phyloP scores from a whole-genome alignment of 2,113 vertebrate genomes.

The Ophiodon elongatus region DNA sequence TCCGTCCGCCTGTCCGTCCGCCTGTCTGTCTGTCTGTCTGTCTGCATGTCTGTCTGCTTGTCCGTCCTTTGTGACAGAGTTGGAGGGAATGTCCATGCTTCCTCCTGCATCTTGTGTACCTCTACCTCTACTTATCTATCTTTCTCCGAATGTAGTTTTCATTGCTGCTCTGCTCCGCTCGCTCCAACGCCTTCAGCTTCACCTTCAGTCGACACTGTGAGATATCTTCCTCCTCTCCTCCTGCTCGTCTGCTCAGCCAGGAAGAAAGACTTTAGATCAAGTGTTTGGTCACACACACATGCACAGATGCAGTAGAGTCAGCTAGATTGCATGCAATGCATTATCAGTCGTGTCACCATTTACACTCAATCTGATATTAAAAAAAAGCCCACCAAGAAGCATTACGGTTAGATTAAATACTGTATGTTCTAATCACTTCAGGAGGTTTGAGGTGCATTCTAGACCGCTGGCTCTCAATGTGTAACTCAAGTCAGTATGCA shows the following conservation, averaged over 20 bases:
- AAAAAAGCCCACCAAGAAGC: too few species aligned
- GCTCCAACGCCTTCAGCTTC: conserved; percentile 1
- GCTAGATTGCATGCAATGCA: background rate
- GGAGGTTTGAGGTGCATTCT: background rate
- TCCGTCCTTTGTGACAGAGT: background rate
- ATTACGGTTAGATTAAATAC: background rate
- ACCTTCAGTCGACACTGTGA: conserved; percentile 36
- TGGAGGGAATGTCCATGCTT: conserved; percentile 8
- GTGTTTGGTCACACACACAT: background rate
- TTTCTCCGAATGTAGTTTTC: conserved; percentile 3
- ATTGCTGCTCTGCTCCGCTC: background rate
- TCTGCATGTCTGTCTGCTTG: background rate
- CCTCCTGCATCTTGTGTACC: background rate
- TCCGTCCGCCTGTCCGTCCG: too few species aligned
- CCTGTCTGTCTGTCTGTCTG: too few species aligned
- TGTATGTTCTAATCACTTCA: background rate
- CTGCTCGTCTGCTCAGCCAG: background rate
- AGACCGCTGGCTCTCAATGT: background rate
- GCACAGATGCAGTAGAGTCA: background rate
- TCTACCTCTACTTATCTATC: background rate
- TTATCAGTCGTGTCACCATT: background rate
- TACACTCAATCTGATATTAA: background rate
- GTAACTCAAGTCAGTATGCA: background rate
- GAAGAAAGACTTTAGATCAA: conserved; percentile 11
- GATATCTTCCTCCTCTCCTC: background rate